Evolutionary conservation across 1,140 invertebrate species (phyloP).

Genomic region (Lerema accius): DNA sequence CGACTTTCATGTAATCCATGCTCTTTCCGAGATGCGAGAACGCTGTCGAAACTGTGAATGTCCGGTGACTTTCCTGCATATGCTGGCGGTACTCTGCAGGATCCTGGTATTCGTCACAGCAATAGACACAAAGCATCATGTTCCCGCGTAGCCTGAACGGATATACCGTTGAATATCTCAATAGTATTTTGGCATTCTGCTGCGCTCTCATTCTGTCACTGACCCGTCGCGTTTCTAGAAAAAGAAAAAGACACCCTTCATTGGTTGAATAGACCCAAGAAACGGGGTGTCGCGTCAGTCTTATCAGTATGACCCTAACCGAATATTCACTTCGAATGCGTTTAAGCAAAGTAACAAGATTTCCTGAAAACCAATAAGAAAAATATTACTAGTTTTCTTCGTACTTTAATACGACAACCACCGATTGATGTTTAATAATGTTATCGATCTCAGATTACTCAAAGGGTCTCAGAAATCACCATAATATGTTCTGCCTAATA

Average conservation of each 20-base stretch:
- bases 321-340: slow-evolving; percentile 83
- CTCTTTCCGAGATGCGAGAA: slow-evolving; percentile 47
- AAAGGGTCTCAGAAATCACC: no score
- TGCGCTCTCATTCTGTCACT: slow-evolving; percentile 52
- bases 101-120: slow-evolving; percentile 59
- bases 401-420: no score
- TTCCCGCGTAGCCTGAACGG: slow-evolving; percentile 67
- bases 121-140: slow-evolving; percentile 67
- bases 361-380: no score
- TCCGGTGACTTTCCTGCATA: slow-evolving; percentile 50
- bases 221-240: slow-evolving; percentile 55
- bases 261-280: slow-evolving; percentile 1
- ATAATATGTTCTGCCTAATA: no score
- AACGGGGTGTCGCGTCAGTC: slow-evolving; percentile 49
- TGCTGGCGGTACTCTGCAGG: slow-evolving; percentile 52
- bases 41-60: slow-evolving; percentile 52
- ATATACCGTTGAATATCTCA: slow-evolving; percentile 66
- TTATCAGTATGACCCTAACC: slow-evolving; percentile 67
- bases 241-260: slow-evolving; percentile 61
- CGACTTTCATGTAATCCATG: slow-evolving; percentile 60
- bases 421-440: no score
- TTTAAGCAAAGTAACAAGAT: no score
- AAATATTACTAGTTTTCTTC: no score
- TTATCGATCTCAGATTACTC: no score
- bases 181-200: slow-evolving; percentile 69